Base-by-base conservation (phyloP, 1,140 invertebrate species). In the Bombus soroeensis region DNA sequence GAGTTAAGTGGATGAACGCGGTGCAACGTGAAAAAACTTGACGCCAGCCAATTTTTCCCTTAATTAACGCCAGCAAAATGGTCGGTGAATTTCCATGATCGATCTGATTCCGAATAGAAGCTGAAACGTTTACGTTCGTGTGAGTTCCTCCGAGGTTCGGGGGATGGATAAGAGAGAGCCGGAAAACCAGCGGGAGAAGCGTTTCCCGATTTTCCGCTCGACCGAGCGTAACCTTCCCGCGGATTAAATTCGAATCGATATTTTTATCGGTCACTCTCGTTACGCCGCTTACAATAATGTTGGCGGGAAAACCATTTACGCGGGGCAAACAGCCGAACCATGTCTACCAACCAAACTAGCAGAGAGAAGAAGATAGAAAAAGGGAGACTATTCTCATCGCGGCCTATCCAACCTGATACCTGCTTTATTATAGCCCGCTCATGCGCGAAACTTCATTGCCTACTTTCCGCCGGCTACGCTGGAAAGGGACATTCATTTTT, bases 231-330 rank as follows among this genome's bases (percentile, higher is more conserved):
- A 74, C 74, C 76, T 78, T 78, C 75, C 86, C 71, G 57, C 76
- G 83, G 80, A 88, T 88, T 89, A 88, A 86, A 87, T 88, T 82
- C 87, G 47, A 83, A 89, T 89, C 87, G 83, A 89, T 89, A 89
- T 85, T 89, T 89, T 89, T 83, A 86, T 88, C 86, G 84, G 79
- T 85, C 84, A 85, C 43, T 75, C 79, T 85, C 78, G 78, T 85
- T 81, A 74, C 79, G 53, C 78, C 83, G 83, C 78, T 81, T 74
- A 75, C 84, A 85, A 85, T 81, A 81, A 81, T 75, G 79, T 41
- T 34, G 78, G 70, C 64, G 43, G 34, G 32, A 39, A 59, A 64
- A 18, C 34, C 41, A 70, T 81, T 78, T 66, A 73, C 77, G 70
- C 34, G 77, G 43, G 10, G 47, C 81, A 53, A 76, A 22, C 32